Evolutionary conservation across 2,797 vertebrate genomes (phyloP).

Genomic region (Falco biarmicus): DNA sequence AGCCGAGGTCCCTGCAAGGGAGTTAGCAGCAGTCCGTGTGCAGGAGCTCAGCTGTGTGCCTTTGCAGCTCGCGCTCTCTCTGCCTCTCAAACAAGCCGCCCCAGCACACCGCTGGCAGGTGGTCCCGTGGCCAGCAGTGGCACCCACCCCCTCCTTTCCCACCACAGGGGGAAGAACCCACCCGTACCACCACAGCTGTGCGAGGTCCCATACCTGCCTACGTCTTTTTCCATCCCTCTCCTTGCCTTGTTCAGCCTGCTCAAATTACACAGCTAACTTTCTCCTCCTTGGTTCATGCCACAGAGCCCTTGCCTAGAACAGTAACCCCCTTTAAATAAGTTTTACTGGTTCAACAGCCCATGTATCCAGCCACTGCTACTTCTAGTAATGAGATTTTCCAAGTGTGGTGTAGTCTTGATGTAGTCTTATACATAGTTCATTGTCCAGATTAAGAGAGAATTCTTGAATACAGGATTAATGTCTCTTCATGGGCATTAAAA

Average conservation of each 20-base stretch:
- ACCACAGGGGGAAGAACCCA: background rate
- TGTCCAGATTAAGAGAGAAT: background rate
- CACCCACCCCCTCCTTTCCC: background rate
- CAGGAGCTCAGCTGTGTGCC: background rate
- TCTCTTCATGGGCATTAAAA: background rate
- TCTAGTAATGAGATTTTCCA: background rate
- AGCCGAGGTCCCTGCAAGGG: background rate
- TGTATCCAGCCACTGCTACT: background rate
- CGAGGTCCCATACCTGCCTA: background rate
- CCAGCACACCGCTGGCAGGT: background rate
- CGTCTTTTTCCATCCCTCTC: background rate
- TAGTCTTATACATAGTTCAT: background rate
- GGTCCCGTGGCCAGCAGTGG: fast-evolving
- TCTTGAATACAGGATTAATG: background rate
- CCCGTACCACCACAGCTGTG: fast-evolving
- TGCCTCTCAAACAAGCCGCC: fast-evolving
- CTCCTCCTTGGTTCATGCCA: background rate
- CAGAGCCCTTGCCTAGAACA: background rate
- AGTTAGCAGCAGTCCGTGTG: background rate
- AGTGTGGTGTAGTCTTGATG: background rate
- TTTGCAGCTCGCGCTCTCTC: background rate
- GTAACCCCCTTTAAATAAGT: background rate
- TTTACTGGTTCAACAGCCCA: background rate
- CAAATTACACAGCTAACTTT: background rate
- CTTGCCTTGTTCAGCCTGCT: background rate